These are phyloP conservation scores for Philopedon plagiatum DNA, from an alignment of 2,888 invertebrate species.

Conservation along the genomic window DNA sequence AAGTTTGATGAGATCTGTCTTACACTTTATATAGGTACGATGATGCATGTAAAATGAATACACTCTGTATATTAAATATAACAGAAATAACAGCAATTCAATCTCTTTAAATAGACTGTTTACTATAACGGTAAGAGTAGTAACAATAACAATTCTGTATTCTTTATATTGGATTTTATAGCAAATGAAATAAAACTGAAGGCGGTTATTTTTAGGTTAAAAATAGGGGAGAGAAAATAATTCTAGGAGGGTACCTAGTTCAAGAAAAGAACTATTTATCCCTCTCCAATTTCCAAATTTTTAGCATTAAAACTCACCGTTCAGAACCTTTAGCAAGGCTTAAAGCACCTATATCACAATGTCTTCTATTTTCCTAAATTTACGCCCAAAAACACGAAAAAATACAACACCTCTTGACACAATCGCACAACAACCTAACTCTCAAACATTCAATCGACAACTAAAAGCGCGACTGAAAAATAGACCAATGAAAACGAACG, in stretches of 20 bases:
- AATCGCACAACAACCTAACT: not conserved
- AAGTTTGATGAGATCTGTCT: no score
- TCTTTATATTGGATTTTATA: no score
- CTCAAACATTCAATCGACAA: not conserved
- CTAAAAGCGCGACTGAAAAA: not conserved
- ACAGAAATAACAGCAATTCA: not conserved
- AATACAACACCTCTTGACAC: not conserved
- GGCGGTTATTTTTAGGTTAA: conserved; percentile 3
- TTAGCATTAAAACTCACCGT: not conserved
- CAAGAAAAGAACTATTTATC: not conserved
- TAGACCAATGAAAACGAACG: conserved; percentile 8
- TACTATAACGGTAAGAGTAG: no score
- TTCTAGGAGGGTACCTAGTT: not conserved
- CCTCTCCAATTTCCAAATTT: not conserved
- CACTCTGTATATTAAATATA: not conserved
- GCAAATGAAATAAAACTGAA: not conserved
- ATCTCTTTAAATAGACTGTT: not conserved
- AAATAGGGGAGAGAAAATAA: conserved; percentile 4
- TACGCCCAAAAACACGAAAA: conserved; percentile 27
- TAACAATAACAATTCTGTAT: no score
- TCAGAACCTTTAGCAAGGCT: not conserved
- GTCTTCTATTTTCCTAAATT: not conserved
- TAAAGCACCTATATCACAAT: not conserved
- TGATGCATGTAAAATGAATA: not conserved
- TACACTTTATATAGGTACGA: no score